A percentile compares a stretch with the other conserved stretches of the same genome.
Evolutionary conservation across 2,113 vertebrate species (phyloP).

Genomic region (Coreoperca whiteheadi): DNA sequence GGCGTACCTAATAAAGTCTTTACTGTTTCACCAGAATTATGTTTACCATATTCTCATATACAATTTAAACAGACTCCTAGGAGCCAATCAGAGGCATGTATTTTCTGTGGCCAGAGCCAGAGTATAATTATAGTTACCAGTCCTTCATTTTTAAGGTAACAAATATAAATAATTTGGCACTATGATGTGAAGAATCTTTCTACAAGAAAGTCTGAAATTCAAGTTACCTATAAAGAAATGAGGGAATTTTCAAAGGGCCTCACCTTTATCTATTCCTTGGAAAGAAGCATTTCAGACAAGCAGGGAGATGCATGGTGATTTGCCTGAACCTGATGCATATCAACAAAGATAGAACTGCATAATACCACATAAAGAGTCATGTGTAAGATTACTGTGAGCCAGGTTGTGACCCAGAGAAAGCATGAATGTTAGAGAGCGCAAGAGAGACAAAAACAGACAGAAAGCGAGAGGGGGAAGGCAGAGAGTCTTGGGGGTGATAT

Average conservation of each 20-base stretch:
- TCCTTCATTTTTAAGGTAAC: not conserved
- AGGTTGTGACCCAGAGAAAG: conserved; percentile 38
- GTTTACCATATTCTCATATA: not conserved
- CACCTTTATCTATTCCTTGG: conserved; percentile 18
- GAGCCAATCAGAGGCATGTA: not conserved
- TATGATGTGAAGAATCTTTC: not conserved
- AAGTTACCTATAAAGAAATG: not conserved
- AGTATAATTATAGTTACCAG: not conserved
- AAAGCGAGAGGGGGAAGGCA: not conserved
- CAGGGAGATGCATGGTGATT: conserved; percentile 14
- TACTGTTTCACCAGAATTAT: not conserved
- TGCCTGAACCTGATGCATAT: conserved; percentile 18
- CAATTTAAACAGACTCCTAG: not conserved
- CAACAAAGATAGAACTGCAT: conserved; percentile 13
- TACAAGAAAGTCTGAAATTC: not conserved
- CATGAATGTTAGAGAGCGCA: conserved; percentile 26
- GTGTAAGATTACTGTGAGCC: conserved; percentile 33
- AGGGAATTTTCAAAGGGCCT: conserved; percentile 10
- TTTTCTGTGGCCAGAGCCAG: not conserved
- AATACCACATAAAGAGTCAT: not conserved
- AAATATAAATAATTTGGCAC: not conserved
- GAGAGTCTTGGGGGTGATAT: conserved; percentile 54
- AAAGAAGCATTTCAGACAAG: conserved; percentile 7
- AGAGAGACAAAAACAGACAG: conserved; percentile 43
- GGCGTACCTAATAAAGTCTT: too few species aligned